A percentile compares a stretch with the other conserved stretches of the same genome.
phyloP scores from a whole-genome alignment of 2,113 vertebrate genomes.

The Danio rerio region DNA sequence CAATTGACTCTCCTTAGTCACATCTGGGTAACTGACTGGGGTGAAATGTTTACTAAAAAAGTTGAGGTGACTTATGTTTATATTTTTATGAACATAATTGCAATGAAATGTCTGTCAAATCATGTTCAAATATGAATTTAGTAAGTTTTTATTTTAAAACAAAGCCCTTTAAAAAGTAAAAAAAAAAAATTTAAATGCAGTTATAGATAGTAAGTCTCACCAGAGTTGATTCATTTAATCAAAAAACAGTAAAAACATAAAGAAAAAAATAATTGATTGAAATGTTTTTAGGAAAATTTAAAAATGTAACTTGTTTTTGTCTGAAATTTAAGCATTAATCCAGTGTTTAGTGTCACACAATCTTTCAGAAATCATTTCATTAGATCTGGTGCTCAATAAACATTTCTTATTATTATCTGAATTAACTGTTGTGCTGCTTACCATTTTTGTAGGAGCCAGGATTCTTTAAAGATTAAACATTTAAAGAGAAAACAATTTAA shows the following conservation, averaged over 20 bases:
- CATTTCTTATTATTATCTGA: background rate
- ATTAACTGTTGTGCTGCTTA: no score
- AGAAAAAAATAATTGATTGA: no score
- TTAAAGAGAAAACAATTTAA: no score
- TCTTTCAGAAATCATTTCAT: background rate
- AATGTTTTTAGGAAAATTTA: no score
- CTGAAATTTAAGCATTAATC: background rate
- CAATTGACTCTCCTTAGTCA: conserved; percentile 26
- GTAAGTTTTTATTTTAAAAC: no score
- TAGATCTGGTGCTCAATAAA: background rate
- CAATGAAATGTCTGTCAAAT: background rate
- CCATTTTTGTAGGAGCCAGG: no score
- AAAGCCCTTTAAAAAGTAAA: no score
- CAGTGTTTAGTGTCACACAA: background rate
- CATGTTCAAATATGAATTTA: background rate
- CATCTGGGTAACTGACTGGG: conserved; percentile 6
- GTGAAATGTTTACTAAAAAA: background rate
- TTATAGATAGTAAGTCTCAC: no score
- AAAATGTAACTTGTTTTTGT: no score
- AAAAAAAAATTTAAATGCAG: no score
- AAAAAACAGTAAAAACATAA: background rate
- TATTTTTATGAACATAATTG: background rate
- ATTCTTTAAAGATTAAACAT: background rate
- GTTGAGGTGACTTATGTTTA: background rate
- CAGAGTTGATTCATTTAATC: background rate